These are phyloP conservation scores for Gasteruption jaculator DNA, from an alignment of 2,888 invertebrate species.

Conservation along the genomic window DNA sequence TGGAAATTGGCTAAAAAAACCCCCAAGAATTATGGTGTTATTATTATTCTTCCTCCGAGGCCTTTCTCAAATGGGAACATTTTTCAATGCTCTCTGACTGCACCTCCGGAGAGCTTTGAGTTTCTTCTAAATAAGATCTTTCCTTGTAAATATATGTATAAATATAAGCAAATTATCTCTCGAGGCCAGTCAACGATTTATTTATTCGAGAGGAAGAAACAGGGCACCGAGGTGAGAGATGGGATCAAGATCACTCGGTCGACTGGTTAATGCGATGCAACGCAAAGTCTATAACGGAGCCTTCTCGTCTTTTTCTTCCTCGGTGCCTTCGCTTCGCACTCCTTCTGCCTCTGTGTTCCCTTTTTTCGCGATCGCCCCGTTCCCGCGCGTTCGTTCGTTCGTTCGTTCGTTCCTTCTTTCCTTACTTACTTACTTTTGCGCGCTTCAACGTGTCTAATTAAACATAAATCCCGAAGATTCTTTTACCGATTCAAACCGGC, in stretches of 20 bases:
- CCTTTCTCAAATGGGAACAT: too few species aligned
- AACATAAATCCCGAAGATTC: too few species aligned
- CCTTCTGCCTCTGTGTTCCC: slow-evolving; percentile 9
- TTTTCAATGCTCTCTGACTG: too few species aligned
- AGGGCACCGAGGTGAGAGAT: slow-evolving; percentile 28
- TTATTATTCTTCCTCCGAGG: background rate
- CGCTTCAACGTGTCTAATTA: slow-evolving; percentile 20
- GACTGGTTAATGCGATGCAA: slow-evolving; percentile 48
- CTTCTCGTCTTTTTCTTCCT: slow-evolving; percentile 12
- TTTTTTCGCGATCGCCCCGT: background rate
- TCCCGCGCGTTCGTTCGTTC: slow-evolving; percentile 12
- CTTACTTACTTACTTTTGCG: slow-evolving; percentile 18
- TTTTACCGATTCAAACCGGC: too few species aligned
- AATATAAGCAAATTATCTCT: too few species aligned
- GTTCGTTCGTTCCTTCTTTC: slow-evolving; percentile 7
- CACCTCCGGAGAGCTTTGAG: too few species aligned
- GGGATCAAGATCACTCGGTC: slow-evolving; percentile 48
- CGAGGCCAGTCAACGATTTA: too few species aligned
- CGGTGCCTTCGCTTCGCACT: slow-evolving; percentile 3
- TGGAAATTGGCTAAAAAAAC: too few species aligned
- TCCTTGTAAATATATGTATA: too few species aligned
- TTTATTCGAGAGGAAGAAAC: slow-evolving; percentile 17
- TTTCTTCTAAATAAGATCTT: too few species aligned
- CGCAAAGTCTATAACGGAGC: slow-evolving; percentile 35
- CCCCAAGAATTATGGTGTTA: too few species aligned